Conservation (phyloP, 2,888 invertebrate species). For the Meandrusa payeni region DNA sequence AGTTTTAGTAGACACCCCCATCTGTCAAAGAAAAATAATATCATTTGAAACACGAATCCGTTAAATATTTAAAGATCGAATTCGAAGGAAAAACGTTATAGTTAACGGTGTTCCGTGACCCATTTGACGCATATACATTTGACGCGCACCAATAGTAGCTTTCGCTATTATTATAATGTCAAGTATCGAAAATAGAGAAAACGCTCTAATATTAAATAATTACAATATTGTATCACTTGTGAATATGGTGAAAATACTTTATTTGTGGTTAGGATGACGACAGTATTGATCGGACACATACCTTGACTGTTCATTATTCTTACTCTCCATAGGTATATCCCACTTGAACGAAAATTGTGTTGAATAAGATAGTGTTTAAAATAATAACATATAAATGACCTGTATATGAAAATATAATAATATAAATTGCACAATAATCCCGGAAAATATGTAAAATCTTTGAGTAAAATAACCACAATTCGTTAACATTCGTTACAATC, state of each 20-base stretch:
- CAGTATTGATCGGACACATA: slow-evolving; percentile 74
- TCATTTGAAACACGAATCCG: slow-evolving; percentile 64
- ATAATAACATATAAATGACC: slow-evolving; percentile 33
- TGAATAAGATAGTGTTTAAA: slow-evolving; percentile 35
- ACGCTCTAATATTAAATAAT: not conserved
- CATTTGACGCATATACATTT: slow-evolving; percentile 11
- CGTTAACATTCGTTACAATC: slow-evolving; percentile 78
- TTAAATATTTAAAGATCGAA: slow-evolving; percentile 76
- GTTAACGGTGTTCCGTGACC: slow-evolving; percentile 41
- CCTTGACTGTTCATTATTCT: slow-evolving; percentile 65
- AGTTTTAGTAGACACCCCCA: slow-evolving; percentile 17
- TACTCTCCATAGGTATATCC: slow-evolving; percentile 58
- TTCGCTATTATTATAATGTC: not conserved
- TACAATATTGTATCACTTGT: not conserved
- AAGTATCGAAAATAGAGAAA: not conserved
- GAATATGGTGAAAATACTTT: not conserved
- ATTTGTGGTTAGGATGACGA: slow-evolving; percentile 61
- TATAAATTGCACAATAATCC: slow-evolving; percentile 52
- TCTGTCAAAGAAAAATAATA: slow-evolving; percentile 28
- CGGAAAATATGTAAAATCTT: slow-evolving; percentile 59
- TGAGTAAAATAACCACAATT: slow-evolving; percentile 65
- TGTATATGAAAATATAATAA: slow-evolving; percentile 36
- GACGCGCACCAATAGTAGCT: not conserved
- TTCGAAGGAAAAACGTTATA: slow-evolving; percentile 75
- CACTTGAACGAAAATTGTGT: slow-evolving; percentile 36